Evolutionary conservation across 1,140 invertebrate species (phyloP).

Genomic region (Goniozus legneri): DNA sequence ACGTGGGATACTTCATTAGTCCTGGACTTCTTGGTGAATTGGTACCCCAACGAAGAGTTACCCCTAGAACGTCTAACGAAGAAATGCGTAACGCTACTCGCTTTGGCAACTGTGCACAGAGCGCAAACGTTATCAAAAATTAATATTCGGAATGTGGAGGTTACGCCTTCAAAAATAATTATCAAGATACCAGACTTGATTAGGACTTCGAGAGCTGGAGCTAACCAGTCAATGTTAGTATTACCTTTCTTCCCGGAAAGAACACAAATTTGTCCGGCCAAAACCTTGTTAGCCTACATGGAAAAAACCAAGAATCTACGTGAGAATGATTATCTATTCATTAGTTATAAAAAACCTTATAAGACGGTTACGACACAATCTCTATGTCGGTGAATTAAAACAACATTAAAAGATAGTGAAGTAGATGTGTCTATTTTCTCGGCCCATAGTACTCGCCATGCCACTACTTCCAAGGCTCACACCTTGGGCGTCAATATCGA

Average conservation of each 20-base stretch:
- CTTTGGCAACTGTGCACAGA: not conserved
- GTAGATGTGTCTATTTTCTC: not conserved
- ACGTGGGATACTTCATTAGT: not conserved
- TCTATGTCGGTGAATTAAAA: not conserved
- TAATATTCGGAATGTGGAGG: not conserved
- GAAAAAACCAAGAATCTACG: too few species aligned
- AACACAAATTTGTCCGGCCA: too few species aligned
- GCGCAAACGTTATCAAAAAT: not conserved
- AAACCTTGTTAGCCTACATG: too few species aligned
- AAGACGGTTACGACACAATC: not conserved
- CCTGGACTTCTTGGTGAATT: not conserved
- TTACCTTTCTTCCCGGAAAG: too few species aligned
- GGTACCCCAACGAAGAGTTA: not conserved
- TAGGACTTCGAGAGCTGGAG: not conserved
- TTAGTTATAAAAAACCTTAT: not conserved
- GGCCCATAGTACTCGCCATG: not conserved
- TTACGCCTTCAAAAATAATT: not conserved
- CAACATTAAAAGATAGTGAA: not conserved
- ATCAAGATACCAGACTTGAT: not conserved
- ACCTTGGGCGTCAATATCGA: not conserved
- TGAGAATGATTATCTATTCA: not conserved
- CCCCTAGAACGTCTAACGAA: not conserved
- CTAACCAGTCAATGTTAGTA: not conserved
- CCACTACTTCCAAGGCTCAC: not conserved
- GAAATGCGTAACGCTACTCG: not conserved